Evolutionary conservation across 2,888 invertebrate species (phyloP).

Genomic region (Rhamnusium bicolor): DNA sequence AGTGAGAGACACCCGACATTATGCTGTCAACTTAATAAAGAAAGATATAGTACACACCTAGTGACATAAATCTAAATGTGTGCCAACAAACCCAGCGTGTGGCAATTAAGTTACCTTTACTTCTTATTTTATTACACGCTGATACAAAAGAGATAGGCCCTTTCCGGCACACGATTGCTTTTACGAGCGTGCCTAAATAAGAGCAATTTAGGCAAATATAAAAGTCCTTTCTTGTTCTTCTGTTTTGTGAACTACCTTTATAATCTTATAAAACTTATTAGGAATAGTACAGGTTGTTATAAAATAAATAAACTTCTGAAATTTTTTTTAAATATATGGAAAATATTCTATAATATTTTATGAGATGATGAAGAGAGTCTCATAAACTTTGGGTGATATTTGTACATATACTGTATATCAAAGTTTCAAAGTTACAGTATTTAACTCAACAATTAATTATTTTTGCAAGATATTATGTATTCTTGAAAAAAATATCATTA

Average conservation of each 20-base stretch:
- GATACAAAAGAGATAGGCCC: constrained; percentile 1
- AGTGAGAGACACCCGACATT: constrained; percentile 34
- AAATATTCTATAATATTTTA: too few relatives aligned
- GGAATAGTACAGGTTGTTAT: not conserved
- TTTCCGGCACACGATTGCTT: constrained; percentile 32
- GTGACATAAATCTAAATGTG: constrained; percentile 55
- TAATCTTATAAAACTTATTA: not conserved
- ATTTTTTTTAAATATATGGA: not conserved
- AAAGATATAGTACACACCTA: constrained; percentile 51
- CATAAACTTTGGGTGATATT: too few relatives aligned
- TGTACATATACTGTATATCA: too few relatives aligned
- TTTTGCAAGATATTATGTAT: too few relatives aligned
- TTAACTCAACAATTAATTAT: too few relatives aligned
- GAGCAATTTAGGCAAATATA: constrained; percentile 25
- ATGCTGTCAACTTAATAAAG: constrained; percentile 47
- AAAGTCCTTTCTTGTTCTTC: too few relatives aligned
- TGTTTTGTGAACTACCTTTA: constrained; percentile 32
- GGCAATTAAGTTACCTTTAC: constrained; percentile 43
- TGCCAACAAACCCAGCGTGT: constrained; percentile 54
- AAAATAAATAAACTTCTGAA: not conserved
- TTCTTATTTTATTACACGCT: constrained; percentile 41
- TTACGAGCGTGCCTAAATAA: constrained; percentile 39
- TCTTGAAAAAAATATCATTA: too few relatives aligned
- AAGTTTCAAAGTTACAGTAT: too few relatives aligned
- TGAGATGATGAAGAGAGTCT: too few relatives aligned